These are phyloP conservation scores for Scaptodrosophila latifasciaeformis DNA, from an alignment of 2,888 invertebrate species.

Conservation along the genomic window DNA sequence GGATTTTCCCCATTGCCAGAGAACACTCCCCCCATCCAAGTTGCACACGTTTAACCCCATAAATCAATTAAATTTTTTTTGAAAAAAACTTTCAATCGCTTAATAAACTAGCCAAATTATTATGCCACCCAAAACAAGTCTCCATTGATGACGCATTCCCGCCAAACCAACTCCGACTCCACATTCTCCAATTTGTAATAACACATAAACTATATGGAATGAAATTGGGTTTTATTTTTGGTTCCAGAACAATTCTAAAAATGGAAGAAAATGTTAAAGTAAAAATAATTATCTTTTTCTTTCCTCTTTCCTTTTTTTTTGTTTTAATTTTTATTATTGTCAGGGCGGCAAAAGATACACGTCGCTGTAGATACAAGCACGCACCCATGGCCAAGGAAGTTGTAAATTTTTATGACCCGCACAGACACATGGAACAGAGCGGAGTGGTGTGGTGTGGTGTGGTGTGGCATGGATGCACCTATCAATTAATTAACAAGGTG, in stretches of 20 bases:
- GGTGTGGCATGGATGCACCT: conserved; percentile 31
- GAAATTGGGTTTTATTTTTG: conserved; percentile 37
- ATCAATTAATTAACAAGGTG: conserved; percentile 58
- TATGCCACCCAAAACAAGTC: conserved; percentile 8
- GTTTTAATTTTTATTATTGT: conserved; percentile 30
- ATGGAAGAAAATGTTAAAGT: conserved; percentile 33
- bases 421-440: no score
- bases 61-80: conserved; percentile 58
- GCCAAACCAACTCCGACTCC: background rate
- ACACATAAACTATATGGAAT: background rate
- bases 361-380: no score
- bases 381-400: conserved; percentile 59
- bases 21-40: background rate
- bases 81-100: conserved; percentile 8
- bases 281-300: conserved; percentile 8
- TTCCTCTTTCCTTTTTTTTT: background rate
- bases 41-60: conserved; percentile 14
- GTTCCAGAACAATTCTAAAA: conserved; percentile 31
- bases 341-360: conserved; percentile 28
- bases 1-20: background rate
- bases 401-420: conserved; percentile 58
- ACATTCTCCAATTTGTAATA: background rate
- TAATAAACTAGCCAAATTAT: conserved; percentile 49
- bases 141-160: background rate
- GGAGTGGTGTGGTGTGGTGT: conserved; percentile 32